Conservation (phyloP, 2,888 invertebrate genomes). For the Oasisia sp. region DNA sequence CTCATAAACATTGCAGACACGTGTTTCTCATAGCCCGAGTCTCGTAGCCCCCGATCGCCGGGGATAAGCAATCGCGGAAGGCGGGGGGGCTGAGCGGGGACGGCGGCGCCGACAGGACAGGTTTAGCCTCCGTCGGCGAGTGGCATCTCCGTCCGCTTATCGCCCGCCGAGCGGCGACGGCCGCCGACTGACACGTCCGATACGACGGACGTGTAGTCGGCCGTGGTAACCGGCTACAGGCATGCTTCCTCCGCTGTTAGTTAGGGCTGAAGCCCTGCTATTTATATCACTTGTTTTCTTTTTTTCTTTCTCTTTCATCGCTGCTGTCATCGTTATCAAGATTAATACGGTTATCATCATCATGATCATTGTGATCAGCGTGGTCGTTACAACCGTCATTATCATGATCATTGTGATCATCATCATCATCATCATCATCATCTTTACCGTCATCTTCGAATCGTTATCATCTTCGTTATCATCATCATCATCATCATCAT, state of each 20-base stretch:
- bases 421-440: too few species aligned
- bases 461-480: too few species aligned
- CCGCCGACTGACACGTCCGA: conserved; percentile 7
- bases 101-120: background rate
- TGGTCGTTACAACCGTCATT: too few species aligned
- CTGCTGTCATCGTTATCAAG: too few species aligned
- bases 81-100: background rate
- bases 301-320: too few species aligned
- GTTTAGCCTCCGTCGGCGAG: background rate
- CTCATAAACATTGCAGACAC: conserved; percentile 13
- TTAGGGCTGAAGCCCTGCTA: background rate
- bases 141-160: background rate
- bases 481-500: too few species aligned
- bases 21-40: background rate
- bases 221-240: background rate
- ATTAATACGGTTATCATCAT: too few species aligned
- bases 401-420: too few species aligned
- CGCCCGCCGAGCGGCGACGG: background rate
- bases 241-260: background rate
- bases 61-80: conserved; percentile 17
- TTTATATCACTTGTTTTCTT: background rate
- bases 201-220: background rate
- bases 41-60: background rate
- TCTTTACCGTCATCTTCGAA: too few species aligned
- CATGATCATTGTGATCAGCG: too few species aligned